Evolutionary conservation across 2,797 vertebrate genomes (phyloP).

Genomic region (Luscinia megarhynchos): DNA sequence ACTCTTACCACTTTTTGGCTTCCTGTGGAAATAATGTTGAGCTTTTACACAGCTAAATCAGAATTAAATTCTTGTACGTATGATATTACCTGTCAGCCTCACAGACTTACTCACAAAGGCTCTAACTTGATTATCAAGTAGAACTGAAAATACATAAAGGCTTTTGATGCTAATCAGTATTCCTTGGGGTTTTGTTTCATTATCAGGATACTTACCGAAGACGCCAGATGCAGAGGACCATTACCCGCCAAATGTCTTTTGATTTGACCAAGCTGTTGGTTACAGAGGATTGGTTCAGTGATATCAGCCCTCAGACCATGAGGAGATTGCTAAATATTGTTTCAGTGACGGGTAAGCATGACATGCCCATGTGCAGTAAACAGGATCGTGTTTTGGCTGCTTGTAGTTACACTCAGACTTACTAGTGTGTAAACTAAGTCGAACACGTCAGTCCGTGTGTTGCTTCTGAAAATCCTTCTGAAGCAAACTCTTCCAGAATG

Average conservation of each 20-base stretch:
- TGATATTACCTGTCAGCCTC: neutral
- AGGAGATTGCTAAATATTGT: constrained; percentile 95
- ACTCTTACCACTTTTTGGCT: neutral
- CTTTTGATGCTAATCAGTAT: neutral
- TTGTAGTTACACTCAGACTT: neutral
- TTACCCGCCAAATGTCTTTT: constrained; percentile 96
- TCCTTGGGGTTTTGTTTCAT: neutral
- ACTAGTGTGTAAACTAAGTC: neutral
- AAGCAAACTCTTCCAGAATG: neutral
- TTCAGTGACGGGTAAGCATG: constrained; percentile 89
- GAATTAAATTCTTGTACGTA: neutral
- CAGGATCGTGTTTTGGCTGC: neutral
- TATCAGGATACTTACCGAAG: constrained; percentile 92
- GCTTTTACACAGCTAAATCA: neutral
- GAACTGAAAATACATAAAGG: neutral
- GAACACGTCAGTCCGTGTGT: neutral
- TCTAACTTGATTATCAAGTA: neutral
- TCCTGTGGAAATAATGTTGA: neutral
- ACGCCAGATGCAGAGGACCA: constrained; percentile 90
- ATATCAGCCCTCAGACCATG: constrained; percentile 98
- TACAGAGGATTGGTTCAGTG: constrained; percentile 97
- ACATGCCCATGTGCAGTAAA: neutral
- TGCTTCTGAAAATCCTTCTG: neutral
- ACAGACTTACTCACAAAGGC: neutral
- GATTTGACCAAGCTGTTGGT: constrained; percentile 95